Conservation (phyloP, 2,113 vertebrate species). For the Prinia subflava region DNA sequence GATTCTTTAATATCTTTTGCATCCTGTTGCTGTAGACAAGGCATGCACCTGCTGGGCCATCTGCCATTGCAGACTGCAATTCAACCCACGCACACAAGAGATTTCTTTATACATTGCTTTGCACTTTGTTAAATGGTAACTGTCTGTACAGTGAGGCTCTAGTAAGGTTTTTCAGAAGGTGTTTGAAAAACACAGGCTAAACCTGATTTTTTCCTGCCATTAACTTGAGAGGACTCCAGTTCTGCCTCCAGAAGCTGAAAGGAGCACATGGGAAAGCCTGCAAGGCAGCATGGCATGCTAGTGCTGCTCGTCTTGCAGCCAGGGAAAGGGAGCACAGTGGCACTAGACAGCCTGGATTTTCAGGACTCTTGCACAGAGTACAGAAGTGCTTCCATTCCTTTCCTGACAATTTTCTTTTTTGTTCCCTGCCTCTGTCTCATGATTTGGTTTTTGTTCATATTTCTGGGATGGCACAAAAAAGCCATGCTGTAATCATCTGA, state of each 20-base stretch:
- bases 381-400: neutral
- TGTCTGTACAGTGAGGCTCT: neutral
- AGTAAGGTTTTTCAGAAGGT: neutral
- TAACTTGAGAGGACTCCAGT: neutral
- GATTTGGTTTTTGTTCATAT: neutral
- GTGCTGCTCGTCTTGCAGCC: neutral
- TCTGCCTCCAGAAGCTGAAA: neutral
- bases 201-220: neutral
- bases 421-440: neutral
- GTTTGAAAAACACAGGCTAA: neutral
- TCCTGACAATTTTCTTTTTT: neutral
- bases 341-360: neutral
- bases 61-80: neutral
- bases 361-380: neutral
- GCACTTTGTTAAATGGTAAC: constrained; percentile 9
- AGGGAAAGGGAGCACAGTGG: fast-evolving
- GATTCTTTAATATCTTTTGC: constrained; percentile 57
- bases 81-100: neutral
- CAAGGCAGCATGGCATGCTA: neutral
- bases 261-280: neutral
- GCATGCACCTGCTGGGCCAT: constrained; percentile 48
- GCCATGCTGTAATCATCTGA: neutral
- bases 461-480: neutral
- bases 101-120: constrained; percentile 50
- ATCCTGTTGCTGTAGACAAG: constrained; percentile 56